Conservation (phyloP, 2,797 vertebrate genomes). For the Tenualosa thibaudeaui region DNA sequence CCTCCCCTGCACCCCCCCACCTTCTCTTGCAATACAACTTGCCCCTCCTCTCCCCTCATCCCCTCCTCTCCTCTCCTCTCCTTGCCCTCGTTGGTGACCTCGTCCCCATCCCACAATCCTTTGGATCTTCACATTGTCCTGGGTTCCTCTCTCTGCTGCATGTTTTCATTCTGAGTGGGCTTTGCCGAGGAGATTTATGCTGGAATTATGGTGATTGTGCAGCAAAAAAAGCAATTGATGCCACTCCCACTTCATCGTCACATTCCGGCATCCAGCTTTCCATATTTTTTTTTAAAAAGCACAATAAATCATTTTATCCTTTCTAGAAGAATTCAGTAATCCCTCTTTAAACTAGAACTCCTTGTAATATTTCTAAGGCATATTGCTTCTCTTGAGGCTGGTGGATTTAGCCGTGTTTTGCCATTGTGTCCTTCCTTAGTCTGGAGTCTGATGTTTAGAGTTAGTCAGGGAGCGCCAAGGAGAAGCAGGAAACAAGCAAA, state of each 20-base stretch:
- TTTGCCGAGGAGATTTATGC: slow-evolving; percentile 44
- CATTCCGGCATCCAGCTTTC: slow-evolving; percentile 44
- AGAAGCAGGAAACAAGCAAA: neutral
- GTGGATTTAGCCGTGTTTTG: slow-evolving; percentile 35
- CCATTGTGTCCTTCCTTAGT: slow-evolving; percentile 32
- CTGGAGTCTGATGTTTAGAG: slow-evolving; percentile 40
- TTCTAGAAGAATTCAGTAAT: slow-evolving; percentile 23
- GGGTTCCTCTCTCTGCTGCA: neutral
- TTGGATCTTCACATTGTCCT: slow-evolving; percentile 35
- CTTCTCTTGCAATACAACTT: neutral
- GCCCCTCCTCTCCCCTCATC: neutral
- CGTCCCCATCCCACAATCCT: slow-evolving; percentile 34
- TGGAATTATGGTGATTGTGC: slow-evolving; percentile 40
- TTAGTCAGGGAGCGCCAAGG: slow-evolving; percentile 25
- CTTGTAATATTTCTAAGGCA: slow-evolving; percentile 40
- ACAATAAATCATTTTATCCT: slow-evolving; percentile 45
- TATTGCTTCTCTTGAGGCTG: neutral
- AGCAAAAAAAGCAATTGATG: slow-evolving; percentile 26
- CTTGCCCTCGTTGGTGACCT: slow-evolving; percentile 24
- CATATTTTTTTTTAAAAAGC: slow-evolving; percentile 29
- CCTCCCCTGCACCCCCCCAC: slow-evolving; percentile 15
- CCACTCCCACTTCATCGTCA: slow-evolving; percentile 37
- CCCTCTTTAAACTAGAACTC: slow-evolving; percentile 29
- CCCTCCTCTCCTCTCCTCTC: neutral
- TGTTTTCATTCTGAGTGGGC: slow-evolving; percentile 26